Base-by-base conservation (phyloP, 2,113 vertebrate species). In the Gopherus flavomarginatus region DNA sequence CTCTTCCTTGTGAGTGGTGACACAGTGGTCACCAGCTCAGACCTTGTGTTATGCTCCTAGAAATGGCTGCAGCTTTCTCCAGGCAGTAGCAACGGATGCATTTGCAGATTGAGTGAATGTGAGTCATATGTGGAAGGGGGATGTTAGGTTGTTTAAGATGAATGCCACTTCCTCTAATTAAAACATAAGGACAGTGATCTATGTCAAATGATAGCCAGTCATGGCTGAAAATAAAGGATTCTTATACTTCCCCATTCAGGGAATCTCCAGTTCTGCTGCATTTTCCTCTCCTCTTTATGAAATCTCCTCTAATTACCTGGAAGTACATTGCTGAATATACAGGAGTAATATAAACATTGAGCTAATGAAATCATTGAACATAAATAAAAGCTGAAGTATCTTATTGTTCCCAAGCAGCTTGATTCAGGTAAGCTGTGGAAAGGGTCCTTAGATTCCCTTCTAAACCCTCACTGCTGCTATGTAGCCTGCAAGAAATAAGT, bases 191-290 rank as follows among this genome's bases (percentile, higher is more conserved):
- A 47, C 21, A 85, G 42, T 93, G 59, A 72, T 79, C n/a, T 80
- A n/a, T 87, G 94, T 89, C 87, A 75, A 11, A 77, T 85, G 26
- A 42, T 87, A 82, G 79, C 47, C 83, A 62, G 27, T 49, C 86
- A 38, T 50, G n/a, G 31, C 78, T 62, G 38, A 90, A 86, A 19
- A 81, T 24, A 29, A 78, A 72, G 88, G 47, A 52, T 94, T 4
- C 83, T n/a, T 85, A 5, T 62, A 14, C 21, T 3, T 26, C 11
- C 72, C 72, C 12, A 77, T 77, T n/a, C 90, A 87, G 31, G 85
- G 14, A 85, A 24, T 69, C 0, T 0, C 69, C 42, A 52, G n/a
- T 89, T 94, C 80, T 26, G 21, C 12, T 77, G 22, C 22, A 77
- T 44, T 85, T 90, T 93, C 27, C 50, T 24, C 1, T 75, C 9